Evolutionary conservation across 2,888 invertebrate genomes (phyloP).

Genomic region (Kryphioiulus occultus): DNA sequence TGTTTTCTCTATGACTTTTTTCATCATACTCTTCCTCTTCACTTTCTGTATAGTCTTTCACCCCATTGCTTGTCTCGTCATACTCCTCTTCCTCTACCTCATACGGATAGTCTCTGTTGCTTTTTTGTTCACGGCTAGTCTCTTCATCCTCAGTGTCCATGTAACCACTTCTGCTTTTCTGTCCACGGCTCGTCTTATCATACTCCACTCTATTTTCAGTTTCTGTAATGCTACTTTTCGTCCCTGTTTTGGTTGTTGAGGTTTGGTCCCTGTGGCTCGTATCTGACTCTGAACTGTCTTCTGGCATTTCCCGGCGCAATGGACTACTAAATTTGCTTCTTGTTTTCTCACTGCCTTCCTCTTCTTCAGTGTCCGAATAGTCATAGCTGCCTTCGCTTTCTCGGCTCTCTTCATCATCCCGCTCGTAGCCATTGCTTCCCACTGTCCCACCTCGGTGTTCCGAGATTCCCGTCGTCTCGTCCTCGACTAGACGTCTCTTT

Average conservation of each 20-base stretch:
- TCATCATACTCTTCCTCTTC: not conserved
- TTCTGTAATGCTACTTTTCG: not conserved
- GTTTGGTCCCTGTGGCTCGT: not conserved
- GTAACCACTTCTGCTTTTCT: not conserved
- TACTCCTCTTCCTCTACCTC: not conserved
- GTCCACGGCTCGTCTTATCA: not conserved
- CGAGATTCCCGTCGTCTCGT: not conserved
- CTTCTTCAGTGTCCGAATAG: too few relatives aligned
- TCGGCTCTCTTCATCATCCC: not conserved
- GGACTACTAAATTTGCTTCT: not conserved
- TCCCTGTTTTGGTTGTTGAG: too few relatives aligned
- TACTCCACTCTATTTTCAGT: not conserved
- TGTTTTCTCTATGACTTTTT: not conserved
- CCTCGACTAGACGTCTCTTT: not conserved
- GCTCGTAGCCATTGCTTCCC: not conserved
- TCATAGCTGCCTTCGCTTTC: too few relatives aligned
- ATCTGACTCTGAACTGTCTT: too few relatives aligned
- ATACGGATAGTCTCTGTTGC: not conserved
- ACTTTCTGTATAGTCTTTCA: not conserved
- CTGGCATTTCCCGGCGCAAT: too few relatives aligned
- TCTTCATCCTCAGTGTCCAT: not conserved
- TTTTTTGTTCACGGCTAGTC: not conserved
- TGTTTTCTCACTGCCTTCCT: not conserved
- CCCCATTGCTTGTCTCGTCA: not conserved
- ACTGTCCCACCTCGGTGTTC: not conserved